Evolutionary conservation across 2,797 vertebrate genomes (phyloP).

Genomic region (Myotis vivesi): DNA sequence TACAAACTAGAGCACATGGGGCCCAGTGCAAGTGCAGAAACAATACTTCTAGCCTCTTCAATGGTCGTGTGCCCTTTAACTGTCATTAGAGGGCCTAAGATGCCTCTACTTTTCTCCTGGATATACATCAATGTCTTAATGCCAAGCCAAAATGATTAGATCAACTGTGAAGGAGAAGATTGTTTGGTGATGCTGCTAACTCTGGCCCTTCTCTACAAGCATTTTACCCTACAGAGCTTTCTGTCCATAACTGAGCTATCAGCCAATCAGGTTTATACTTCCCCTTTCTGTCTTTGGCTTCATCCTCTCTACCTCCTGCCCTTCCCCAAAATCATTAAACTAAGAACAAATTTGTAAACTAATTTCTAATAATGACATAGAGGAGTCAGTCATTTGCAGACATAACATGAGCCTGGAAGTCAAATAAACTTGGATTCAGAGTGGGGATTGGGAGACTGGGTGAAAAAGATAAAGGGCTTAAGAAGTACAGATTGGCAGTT

Average conservation of each 20-base stretch:
- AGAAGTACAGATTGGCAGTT: neutral
- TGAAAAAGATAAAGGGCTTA: neutral
- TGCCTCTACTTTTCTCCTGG: neutral
- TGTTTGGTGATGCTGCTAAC: neutral
- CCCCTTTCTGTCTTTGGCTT: neutral
- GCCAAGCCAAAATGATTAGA: neutral
- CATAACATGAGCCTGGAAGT: neutral
- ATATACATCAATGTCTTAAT: neutral
- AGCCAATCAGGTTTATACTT: conserved; percentile 3
- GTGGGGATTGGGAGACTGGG: neutral
- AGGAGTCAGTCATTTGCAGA: neutral
- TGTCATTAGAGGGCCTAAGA: neutral
- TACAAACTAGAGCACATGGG: neutral
- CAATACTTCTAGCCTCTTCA: neutral
- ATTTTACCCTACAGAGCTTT: neutral
- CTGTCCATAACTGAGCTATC: neutral
- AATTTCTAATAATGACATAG: neutral
- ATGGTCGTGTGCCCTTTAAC: neutral
- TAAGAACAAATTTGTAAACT: conserved; percentile 28
- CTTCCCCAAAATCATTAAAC: neutral
- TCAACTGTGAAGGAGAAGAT: neutral
- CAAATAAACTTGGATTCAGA: neutral
- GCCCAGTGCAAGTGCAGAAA: neutral
- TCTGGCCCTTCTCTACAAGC: neutral
- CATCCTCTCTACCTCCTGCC: neutral